Evolutionary conservation across 2,797 vertebrate genomes (phyloP), one percentile per base, ranked within the genome.

Genomic region (Lophotriccus pileatus): DNA sequence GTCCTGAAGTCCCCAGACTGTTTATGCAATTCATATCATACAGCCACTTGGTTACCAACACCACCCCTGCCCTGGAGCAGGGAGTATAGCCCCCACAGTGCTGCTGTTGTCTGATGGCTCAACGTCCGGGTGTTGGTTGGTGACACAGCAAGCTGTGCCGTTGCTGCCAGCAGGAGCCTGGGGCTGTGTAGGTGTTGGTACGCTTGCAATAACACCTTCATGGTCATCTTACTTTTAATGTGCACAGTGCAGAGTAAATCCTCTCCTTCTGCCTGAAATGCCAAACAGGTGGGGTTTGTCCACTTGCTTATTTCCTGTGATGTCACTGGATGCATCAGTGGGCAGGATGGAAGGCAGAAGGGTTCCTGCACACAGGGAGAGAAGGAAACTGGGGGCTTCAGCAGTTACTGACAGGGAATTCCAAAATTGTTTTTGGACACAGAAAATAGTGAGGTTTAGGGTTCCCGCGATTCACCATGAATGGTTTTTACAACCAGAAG

Each of bases 1-100:
- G 24, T 69, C 36, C 70, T 43, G 18, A 36, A 5, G 2, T 75
- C 14, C 34, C 25, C 44, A 53, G 41, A 13, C 18, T 28, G 15
- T 9, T 82, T 12, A 12, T 9, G 10, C 25, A 22, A 6, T 46
- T 37, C 16, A 1, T 25, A 0, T 34, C 34, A 1, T 19, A 14
- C 14, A 75, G 34, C 9, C 18, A 7, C 14, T 22, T 67, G 53
- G 36, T 68, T 52, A 8, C 23, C 41, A 64, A 0, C 15, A 13
- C 24, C 2, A 0, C 36, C 30, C 3, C 56, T 46, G 22, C 66
- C 63, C 58, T 20, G 10, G 43, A 23, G 70, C 17, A n/a, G 14
- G 37, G 23, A 67, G 15, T 12, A 10, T 34, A 58, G 37, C 20
- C 44, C 43, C 37, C 10, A 3, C 10, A 6, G 47, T 53, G 59